A percentile compares a stretch with the other conserved stretches of the same genome.
Evolutionary conservation across 2,113 vertebrate genomes (phyloP).

Genomic region (Ophiodon elongatus): DNA sequence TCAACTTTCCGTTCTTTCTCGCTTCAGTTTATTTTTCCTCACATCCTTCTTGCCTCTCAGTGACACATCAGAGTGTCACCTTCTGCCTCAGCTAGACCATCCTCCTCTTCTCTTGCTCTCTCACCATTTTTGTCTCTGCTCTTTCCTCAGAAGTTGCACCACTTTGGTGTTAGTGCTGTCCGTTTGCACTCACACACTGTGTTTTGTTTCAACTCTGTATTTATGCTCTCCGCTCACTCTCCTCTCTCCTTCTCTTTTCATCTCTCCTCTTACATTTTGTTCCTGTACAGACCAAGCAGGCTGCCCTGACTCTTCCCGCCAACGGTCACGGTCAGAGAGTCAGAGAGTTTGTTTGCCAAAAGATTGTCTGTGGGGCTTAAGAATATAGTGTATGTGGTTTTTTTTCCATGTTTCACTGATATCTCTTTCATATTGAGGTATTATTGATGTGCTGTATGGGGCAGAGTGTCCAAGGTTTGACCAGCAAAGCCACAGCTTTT

Average conservation of each 20-base stretch:
- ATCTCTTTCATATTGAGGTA: constrained; percentile 50
- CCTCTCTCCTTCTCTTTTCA: constrained; percentile 40
- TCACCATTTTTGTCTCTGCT: constrained; percentile 5
- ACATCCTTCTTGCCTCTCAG: constrained; percentile 22
- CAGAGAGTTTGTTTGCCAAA: constrained; percentile 55
- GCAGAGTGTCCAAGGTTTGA: constrained; percentile 38
- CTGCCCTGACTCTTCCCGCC: constrained; percentile 33
- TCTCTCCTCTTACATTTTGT: constrained; percentile 53
- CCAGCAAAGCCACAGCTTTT: constrained; percentile 27
- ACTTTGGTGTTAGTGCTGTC: constrained; percentile 57
- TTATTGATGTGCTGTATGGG: constrained; percentile 43
- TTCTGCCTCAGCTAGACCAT: constrained; percentile 39
- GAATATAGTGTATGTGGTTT: constrained; percentile 26
- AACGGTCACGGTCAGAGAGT: constrained; percentile 39
- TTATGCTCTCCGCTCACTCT: constrained; percentile 32
- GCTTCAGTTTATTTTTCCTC: constrained; percentile 7
- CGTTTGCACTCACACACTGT: constrained; percentile 32
- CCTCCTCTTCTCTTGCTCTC: constrained; percentile 30
- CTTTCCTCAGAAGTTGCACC: constrained; percentile 51
- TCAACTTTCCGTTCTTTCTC: background rate
- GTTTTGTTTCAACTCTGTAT: constrained; percentile 55
- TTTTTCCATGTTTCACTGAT: constrained; percentile 23
- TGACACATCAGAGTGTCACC: constrained; percentile 25
- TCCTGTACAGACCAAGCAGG: constrained; percentile 36
- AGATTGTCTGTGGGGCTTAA: constrained; percentile 39